phyloP scores from a whole-genome alignment of 2,888 invertebrate genomes.

The Napeogenes inachia region DNA sequence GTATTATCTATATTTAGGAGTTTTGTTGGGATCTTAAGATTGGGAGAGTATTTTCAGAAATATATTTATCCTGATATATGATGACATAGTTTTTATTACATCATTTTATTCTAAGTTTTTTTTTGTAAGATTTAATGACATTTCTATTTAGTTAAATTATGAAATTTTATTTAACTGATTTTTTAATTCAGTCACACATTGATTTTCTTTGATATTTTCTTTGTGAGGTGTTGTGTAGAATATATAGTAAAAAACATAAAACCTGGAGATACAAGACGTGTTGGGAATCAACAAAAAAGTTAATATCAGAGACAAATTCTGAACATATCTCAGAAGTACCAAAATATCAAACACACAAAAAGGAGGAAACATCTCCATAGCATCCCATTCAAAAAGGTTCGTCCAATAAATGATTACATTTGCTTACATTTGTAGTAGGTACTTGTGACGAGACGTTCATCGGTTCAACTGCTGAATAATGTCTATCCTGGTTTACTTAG shows the following conservation, averaged over 20 bases:
- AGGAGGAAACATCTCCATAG: neutral
- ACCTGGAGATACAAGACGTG: neutral
- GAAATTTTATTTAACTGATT: no score
- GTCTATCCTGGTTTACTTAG: neutral
- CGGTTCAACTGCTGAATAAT: slow-evolving; percentile 4
- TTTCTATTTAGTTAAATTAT: no score
- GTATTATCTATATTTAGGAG: no score
- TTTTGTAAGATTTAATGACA: no score
- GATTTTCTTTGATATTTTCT: no score
- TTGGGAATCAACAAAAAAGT: neutral
- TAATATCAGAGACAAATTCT: neutral
- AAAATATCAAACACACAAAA: neutral
- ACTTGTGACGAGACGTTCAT: neutral
- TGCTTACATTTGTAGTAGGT: no score
- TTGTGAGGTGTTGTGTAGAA: neutral
- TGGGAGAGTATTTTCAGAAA: no score
- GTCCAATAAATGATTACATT: neutral
- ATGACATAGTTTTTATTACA: no score
- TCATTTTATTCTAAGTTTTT: no score
- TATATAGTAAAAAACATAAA: neutral
- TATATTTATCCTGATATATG: no score
- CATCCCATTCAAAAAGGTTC: neutral
- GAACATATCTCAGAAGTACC: neutral
- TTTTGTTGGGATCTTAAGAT: no score
- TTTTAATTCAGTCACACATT: no score